These are phyloP conservation scores for Cosmorhoe ocellata DNA, from an alignment of 2,888 invertebrate species.

Conservation along the genomic window DNA sequence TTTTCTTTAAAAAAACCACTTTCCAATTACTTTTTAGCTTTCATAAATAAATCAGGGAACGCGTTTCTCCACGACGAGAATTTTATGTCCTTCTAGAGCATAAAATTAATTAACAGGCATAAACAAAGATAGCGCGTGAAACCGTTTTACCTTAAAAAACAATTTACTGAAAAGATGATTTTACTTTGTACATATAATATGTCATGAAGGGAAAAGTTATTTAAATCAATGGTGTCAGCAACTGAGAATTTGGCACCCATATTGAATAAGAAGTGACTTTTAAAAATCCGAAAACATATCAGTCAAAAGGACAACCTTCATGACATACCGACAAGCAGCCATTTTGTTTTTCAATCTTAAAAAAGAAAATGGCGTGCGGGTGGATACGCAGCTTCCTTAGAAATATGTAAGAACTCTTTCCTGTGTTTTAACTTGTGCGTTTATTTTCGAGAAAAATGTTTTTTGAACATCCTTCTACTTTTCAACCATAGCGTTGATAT, in stretches of 20 bases:
- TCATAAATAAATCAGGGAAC: conserved; percentile 23
- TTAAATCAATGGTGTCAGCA: conserved; percentile 48
- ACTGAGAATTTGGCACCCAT: conserved; percentile 30
- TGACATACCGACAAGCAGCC: no score
- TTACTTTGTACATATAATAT: neutral
- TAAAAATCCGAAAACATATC: no score
- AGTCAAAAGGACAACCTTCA: no score
- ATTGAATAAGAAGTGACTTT: no score
- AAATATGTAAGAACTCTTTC: no score
- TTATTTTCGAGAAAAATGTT: no score
- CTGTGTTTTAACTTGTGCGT: no score
- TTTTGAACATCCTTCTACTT: no score
- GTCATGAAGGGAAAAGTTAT: conserved; percentile 26
- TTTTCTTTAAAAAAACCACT: neutral
- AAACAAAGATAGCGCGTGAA: conserved; percentile 28
- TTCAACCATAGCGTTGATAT: no score
- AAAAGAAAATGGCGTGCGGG: no score
- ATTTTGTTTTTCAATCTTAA: no score
- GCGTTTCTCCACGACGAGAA: conserved; percentile 11
- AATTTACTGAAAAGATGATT: conserved; percentile 43
- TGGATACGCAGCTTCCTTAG: no score
- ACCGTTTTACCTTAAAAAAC: conserved; percentile 32
- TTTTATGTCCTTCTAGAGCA: conserved; percentile 19
- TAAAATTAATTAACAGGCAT: conserved; percentile 29
- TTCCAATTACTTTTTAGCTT: conserved; percentile 6